Evolutionary conservation across 2,113 vertebrate species (phyloP), one percentile per base, ranked within the genome.

Genomic region (Thermophis baileyi): DNA sequence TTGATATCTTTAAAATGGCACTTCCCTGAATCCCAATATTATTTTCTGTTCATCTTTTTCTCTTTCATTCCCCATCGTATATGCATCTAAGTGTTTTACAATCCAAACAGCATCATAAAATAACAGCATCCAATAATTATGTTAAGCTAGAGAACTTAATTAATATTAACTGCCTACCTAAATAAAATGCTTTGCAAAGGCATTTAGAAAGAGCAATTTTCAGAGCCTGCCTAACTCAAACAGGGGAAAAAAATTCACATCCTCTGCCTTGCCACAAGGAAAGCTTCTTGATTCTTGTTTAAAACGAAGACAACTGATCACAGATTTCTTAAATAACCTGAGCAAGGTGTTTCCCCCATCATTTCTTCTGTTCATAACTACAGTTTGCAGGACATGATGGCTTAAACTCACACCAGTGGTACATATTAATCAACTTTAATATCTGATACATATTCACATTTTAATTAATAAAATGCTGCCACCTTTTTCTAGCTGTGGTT

Each of bases 341-440:
- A 74, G 89, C 87, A 54, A 49, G 2, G 6, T 16, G 11, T 2
- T 57, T 54, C 63, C 27, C 74, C 54, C 60, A 20, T 2, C 51
- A 0, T 3, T 40, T 25, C 0, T 0, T 5, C 40, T 27, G 30
- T 0, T 25, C 46, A 81, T 87, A 47, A 3, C 60, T 0, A 22
- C 46, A 54, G 10, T 50, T 69, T 1, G 1, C 0, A 4, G 54
- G 24, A n/a, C 60, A 8, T 20, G 47, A 20, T 1, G 18, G 63
- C 50, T 16, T 53, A 30, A 51, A 8, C 0, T 6, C 55, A 53
- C 1, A 0, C 1, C 10, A 0, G 0, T 0, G 27, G 25, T 20
- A 10, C 1, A 0, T 0, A 4, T 86, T 40, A 30, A 2, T 1
- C 8, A 69, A 47, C 0, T 90, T 6, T 18, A 18, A 47, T 0